A percentile compares a stretch with the other conserved stretches of the same genome.
These are phyloP conservation scores for Alectura lathami DNA, from an alignment of 2,113 vertebrate genomes.

Conservation along the genomic window DNA sequence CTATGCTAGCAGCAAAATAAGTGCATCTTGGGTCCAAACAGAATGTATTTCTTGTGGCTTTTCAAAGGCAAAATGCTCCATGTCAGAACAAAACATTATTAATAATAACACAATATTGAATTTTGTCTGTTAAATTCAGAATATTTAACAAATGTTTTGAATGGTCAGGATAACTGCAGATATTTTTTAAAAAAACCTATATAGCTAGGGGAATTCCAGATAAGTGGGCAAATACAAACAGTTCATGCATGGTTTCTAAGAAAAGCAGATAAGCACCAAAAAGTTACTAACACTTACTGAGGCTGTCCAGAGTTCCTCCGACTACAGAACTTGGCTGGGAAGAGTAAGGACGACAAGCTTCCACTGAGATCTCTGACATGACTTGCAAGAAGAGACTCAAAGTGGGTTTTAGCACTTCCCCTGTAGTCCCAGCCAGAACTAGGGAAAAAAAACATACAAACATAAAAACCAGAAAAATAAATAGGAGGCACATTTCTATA, in stretches of 20 bases:
- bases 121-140: not conserved
- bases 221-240: not conserved
- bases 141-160: not conserved
- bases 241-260: not conserved
- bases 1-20: constrained; percentile 57
- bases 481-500: not conserved
- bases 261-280: not conserved
- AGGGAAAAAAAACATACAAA: not conserved
- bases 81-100: not conserved
- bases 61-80: constrained; percentile 4
- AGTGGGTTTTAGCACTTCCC: not conserved
- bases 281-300: not conserved
- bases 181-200: not conserved
- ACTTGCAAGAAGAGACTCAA: not conserved
- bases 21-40: not conserved
- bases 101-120: not conserved
- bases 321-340: not conserved
- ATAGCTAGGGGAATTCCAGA: not conserved
- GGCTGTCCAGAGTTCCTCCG: not conserved
- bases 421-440: not conserved
- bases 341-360: not conserved
- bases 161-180: not conserved
- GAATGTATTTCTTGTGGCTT: not conserved
- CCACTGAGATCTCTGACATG: not conserved
- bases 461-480: not conserved